phyloP scores from a whole-genome alignment of 2,888 invertebrate genomes.

The Apoda limacodes region DNA sequence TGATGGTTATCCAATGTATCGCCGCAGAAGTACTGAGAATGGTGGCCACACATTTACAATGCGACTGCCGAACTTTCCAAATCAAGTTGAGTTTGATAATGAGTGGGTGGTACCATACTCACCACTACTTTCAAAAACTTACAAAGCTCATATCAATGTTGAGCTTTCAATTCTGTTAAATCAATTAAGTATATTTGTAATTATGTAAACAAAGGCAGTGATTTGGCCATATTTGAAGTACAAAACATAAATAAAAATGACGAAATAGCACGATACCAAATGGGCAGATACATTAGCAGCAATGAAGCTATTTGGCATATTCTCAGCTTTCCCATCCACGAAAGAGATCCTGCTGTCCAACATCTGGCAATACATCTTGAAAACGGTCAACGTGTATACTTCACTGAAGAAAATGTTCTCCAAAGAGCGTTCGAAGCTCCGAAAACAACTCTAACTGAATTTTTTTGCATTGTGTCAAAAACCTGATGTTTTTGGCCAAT shows the following conservation, averaged over 20 bases:
- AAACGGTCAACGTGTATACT: conserved; percentile 15
- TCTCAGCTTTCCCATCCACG: conserved; percentile 5
- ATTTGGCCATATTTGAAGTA: conserved; percentile 9
- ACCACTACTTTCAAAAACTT: conserved; percentile 8
- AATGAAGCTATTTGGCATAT: conserved; percentile 14
- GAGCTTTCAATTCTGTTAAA: conserved; percentile 14
- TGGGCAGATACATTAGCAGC: conserved; percentile 13
- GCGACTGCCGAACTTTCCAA: conserved; percentile 11
- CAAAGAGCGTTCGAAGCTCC: conserved; percentile 9
- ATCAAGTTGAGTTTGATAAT: conserved; percentile 15
- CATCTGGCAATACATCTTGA: conserved; percentile 13
- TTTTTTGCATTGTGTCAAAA: conserved; percentile 13
- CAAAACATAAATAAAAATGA: conserved; percentile 13
- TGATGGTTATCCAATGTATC: conserved; percentile 16
- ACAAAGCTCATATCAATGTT: conserved; percentile 10
- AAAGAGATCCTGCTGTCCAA: conserved; percentile 5
- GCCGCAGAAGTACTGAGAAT: conserved; percentile 14
- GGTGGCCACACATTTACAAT: conserved; percentile 12
- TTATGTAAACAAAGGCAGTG: conserved; percentile 18
- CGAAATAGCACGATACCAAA: conserved; percentile 15
- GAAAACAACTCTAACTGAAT: conserved; percentile 13
- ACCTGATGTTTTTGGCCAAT: conserved; percentile 12
- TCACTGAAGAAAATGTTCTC: conserved; percentile 11
- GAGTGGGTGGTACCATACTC: conserved; percentile 12
- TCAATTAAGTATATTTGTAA: conserved; percentile 18